Conservation (phyloP, 2,797 vertebrate species). For the Cephalopachus bancanus region DNA sequence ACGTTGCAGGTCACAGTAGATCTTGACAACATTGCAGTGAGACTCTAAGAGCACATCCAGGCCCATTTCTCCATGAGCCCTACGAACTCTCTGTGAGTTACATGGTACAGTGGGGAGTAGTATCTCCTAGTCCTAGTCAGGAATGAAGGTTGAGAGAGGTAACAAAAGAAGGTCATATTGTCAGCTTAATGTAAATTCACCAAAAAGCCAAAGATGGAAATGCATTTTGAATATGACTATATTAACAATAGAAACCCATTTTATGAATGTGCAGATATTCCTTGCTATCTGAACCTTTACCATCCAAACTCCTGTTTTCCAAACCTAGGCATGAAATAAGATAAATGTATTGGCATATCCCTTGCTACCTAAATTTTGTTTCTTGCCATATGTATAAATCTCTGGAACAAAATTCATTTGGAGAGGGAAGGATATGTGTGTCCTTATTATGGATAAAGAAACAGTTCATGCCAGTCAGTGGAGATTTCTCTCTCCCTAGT, state of each 20-base stretch:
- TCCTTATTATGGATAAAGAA: neutral
- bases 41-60: neutral
- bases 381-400: neutral
- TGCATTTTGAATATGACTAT: neutral
- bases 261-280: fast-evolving
- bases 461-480: neutral
- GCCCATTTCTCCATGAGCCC: neutral
- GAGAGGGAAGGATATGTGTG: neutral
- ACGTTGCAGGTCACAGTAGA: neutral
- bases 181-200: neutral
- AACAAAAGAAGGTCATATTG: neutral
- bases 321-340: neutral
- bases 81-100: too few relatives aligned
- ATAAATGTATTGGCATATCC: neutral
- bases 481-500: neutral
- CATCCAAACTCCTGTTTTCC: neutral
- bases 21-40: neutral
- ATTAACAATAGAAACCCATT: neutral
- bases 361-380: neutral
- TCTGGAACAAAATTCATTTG: neutral
- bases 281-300: neutral
- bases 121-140: too few relatives aligned
- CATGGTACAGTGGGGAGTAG: neutral
- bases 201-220: neutral
- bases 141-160: neutral